Conservation (phyloP, 2,888 invertebrate species). For the Oegoconia quadripuncta region DNA sequence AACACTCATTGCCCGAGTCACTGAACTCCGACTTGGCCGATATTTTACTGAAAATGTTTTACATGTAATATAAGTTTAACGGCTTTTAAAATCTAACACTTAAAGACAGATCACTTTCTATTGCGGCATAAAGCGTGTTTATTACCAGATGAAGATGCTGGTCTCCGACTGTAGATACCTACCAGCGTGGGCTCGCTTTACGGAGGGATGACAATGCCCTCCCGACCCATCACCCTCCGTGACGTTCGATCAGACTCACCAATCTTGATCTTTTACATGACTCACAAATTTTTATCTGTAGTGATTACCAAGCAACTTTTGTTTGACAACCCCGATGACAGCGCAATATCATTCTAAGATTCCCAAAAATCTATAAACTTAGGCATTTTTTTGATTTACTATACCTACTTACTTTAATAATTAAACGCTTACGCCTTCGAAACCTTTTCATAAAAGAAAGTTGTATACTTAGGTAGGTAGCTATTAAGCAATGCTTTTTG, state of each 20-base stretch:
- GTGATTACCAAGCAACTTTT: neutral
- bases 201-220: constrained; percentile 1
- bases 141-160: constrained; percentile 13
- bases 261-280: constrained; percentile 3
- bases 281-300: neutral
- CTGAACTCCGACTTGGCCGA: no score
- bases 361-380: no score
- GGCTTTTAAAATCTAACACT: constrained; percentile 11
- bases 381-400: no score
- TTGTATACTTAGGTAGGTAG: no score
- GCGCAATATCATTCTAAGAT: no score
- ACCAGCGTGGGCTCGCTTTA: constrained; percentile 4
- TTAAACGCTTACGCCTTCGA: no score
- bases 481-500: no score
- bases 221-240: neutral
- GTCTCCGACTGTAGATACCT: constrained; percentile 4
- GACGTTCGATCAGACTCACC: neutral
- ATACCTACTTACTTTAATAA: no score
- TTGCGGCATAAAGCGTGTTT: constrained; percentile 14
- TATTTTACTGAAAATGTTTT: no score
- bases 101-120: constrained; percentile 9
- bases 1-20: no score
- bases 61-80: constrained; percentile 11
- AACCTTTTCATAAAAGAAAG: no score
- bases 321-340: no score